Evolutionary conservation across 2,113 vertebrate genomes (phyloP).

Genomic region (Pangasianodon gigas): DNA sequence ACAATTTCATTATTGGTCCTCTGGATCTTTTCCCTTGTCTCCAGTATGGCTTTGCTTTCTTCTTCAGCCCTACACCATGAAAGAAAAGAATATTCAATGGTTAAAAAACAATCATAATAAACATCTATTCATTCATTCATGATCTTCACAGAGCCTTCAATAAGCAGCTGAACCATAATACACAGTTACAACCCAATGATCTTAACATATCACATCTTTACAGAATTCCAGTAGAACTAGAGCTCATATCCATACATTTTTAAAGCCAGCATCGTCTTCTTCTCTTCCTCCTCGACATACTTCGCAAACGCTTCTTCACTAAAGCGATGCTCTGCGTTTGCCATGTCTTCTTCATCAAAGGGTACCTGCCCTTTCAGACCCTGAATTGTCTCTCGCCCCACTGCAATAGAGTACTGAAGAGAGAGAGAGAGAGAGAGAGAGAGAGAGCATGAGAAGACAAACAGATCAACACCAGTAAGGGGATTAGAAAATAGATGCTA

Average conservation of each 20-base stretch:
- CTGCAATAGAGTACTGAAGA: constrained; percentile 68
- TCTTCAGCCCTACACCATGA: constrained; percentile 67
- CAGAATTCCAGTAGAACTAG: neutral
- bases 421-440: neutral
- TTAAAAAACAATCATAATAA: neutral
- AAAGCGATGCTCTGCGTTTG: constrained; percentile 67
- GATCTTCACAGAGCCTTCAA: neutral
- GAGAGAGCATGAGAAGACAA: neutral
- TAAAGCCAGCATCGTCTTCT: constrained; percentile 67
- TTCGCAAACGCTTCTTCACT: constrained; percentile 73
- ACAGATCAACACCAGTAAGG: neutral
- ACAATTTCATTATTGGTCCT: constrained; percentile 62
- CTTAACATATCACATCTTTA: neutral
- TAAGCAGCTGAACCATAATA: too few species aligned
- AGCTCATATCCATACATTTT: constrained; percentile 63
- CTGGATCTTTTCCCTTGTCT: constrained; percentile 68
- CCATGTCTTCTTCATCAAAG: constrained; percentile 67
- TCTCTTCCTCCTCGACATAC: constrained; percentile 73
- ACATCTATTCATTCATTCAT: neutral
- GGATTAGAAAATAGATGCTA: neutral
- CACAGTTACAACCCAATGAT: neutral
- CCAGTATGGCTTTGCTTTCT: constrained; percentile 65
- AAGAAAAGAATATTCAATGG: neutral
- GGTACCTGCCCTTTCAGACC: constrained; percentile 62
- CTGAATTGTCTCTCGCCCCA: constrained; percentile 71